These are phyloP conservation scores for Pseudois nayaur DNA, from an alignment of 2,113 vertebrate genomes.

Conservation along the genomic window DNA sequence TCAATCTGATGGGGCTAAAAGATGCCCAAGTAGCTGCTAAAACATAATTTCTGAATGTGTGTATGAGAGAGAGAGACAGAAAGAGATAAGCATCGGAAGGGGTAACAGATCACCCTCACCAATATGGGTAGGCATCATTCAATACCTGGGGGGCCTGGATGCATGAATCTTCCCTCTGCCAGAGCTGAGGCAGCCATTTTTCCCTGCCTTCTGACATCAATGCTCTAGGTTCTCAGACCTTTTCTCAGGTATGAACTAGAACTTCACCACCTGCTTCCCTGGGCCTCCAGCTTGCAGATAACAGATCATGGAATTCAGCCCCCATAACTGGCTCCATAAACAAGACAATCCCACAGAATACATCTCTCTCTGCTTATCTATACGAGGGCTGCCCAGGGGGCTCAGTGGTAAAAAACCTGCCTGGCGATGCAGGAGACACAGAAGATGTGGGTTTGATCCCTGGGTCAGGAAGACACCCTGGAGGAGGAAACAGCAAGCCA, in stretches of 20 bases:
- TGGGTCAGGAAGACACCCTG: neutral
- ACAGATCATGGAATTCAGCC: neutral
- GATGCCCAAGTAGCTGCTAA: neutral
- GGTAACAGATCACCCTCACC: neutral
- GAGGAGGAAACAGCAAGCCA: neutral
- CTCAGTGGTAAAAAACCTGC: neutral
- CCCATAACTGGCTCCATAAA: neutral
- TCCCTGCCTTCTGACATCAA: neutral
- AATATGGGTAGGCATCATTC: neutral
- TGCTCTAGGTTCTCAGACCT: neutral
- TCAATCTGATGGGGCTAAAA: neutral
- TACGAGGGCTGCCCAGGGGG: neutral
- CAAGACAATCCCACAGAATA: neutral
- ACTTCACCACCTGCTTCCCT: neutral
- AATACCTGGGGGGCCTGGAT: neutral
- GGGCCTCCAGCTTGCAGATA: neutral
- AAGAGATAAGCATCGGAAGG: neutral
- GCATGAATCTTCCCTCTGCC: neutral
- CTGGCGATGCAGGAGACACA: neutral
- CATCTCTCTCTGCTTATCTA: neutral
- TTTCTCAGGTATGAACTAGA: neutral
- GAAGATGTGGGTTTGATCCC: neutral
- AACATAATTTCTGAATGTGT: neutral
- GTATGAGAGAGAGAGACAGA: neutral
- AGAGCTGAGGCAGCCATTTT: neutral